Evolutionary conservation across 2,888 invertebrate species (phyloP), one percentile per base, ranked within the genome.

Genomic region (Brachyptera risi): DNA sequence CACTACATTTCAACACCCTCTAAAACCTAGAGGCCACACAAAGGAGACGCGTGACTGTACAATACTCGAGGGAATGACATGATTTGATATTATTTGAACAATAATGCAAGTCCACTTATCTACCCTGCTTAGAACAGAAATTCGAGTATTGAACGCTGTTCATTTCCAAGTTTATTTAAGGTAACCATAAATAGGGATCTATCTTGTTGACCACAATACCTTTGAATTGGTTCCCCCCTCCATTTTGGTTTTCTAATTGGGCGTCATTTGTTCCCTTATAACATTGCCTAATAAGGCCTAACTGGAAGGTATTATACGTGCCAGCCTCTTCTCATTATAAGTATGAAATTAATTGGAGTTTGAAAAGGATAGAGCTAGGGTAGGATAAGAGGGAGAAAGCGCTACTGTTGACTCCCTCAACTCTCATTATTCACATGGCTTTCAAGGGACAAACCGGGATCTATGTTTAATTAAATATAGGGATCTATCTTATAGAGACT

Each of bases 391-490:
- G 50, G 31, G 26, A 26, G 50, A 27, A 42, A 51, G n/a, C n/a
- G n/a, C 27, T 51, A 26, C 17, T 51, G 50, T 51, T 27, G 24
- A 17, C 54, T 37, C 54, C 54, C 31, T 54, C 37, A 3, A 17
- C 54, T 37, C 54, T 37, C 54, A 54, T 54, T 54, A 54, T 37
- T 54, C 54, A 54, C 50, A 26, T 26, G 50, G 31, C 50, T 27
- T n/a, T n/a, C 50, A 31, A 27, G 24, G 37, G 54, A 35, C 35
- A 37, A 21, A 37, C 4, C 17, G 37, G 23, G 54, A 35, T 23
- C 54, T 37, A 54, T 54, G 54, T 54, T 54, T 54, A 54, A 54
- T 54, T 54, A 54, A 54, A 54, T 54, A 37, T 23, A 54, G 37
- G 54, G 54, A 54, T 54, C 54, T 54, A 54, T 54, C 54, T 54